Conservation (phyloP, 2,113 vertebrate genomes). For the Dipodomys stephensi region DNA sequence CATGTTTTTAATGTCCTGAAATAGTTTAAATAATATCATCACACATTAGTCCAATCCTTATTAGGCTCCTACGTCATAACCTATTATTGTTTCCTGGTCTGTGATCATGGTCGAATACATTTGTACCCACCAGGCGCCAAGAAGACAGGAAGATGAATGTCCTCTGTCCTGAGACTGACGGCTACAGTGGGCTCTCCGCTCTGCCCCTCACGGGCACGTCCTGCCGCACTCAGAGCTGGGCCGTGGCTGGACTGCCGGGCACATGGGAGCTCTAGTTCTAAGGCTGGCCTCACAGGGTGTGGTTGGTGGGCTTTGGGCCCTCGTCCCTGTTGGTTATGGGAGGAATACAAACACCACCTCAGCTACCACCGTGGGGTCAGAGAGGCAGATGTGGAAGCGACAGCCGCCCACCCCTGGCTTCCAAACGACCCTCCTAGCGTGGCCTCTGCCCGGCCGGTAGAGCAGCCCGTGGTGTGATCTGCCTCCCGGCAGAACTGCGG, state of each 20-base stretch:
- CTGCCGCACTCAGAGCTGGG: neutral
- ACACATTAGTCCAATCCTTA: neutral
- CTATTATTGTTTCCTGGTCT: neutral
- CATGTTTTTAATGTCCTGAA: neutral
- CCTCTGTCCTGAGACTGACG: neutral
- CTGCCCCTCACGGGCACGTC: neutral
- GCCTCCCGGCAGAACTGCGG: too few species aligned
- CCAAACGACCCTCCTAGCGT: too few species aligned
- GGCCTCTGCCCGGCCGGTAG: too few species aligned
- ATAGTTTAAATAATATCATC: neutral
- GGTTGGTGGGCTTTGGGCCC: neutral
- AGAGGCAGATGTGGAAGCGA: neutral
- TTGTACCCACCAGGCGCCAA: neutral
- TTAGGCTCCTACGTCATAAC: neutral
- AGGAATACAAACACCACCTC: neutral
- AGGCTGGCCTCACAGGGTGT: rapidly evolving
- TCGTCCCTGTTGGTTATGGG: too few species aligned
- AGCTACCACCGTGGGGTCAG: neutral
- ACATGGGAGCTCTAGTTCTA: neutral
- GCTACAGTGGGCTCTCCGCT: too few species aligned
- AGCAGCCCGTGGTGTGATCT: too few species aligned
- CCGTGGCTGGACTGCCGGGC: too few species aligned
- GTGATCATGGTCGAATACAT: too few species aligned
- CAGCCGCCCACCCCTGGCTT: too few species aligned
- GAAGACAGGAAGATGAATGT: too few species aligned